phyloP scores from a whole-genome alignment of 2,797 vertebrate species.

The Delichon dasypus region DNA sequence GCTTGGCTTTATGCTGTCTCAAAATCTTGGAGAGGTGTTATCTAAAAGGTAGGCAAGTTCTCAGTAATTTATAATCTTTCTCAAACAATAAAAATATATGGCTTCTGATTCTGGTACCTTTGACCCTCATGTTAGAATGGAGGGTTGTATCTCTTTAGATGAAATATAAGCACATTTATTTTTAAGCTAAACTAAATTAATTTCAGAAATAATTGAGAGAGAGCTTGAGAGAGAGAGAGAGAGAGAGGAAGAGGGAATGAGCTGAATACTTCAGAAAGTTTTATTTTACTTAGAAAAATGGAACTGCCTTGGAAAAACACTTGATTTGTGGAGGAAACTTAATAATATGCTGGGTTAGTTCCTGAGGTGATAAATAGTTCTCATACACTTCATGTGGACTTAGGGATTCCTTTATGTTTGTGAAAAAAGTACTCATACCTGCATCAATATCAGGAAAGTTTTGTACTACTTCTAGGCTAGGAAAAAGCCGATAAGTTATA shows the following conservation, averaged over 20 bases:
- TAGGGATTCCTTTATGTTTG: not conserved
- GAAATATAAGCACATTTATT: not conserved
- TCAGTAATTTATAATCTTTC: not conserved
- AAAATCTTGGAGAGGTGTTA: not conserved
- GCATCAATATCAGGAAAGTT: not conserved
- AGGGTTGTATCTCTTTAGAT: not conserved
- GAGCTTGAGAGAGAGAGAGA: not conserved
- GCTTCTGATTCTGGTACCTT: not conserved
- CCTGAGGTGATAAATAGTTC: not conserved
- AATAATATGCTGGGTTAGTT: not conserved
- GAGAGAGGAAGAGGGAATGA: not conserved
- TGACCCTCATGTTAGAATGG: not conserved
- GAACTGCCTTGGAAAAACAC: not conserved
- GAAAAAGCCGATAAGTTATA: not conserved
- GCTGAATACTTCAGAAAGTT: not conserved
- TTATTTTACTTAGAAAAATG: constrained; percentile 17
- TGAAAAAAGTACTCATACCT: not conserved
- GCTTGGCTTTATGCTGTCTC: not conserved
- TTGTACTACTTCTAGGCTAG: not conserved
- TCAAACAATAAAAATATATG: not conserved
- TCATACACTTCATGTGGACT: not conserved
- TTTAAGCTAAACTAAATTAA: not conserved
- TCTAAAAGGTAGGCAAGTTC: not conserved
- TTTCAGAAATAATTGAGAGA: not conserved
- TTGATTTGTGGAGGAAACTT: not conserved